Conservation (phyloP, 2,888 invertebrate genomes). For the Xestia xanthographa region DNA sequence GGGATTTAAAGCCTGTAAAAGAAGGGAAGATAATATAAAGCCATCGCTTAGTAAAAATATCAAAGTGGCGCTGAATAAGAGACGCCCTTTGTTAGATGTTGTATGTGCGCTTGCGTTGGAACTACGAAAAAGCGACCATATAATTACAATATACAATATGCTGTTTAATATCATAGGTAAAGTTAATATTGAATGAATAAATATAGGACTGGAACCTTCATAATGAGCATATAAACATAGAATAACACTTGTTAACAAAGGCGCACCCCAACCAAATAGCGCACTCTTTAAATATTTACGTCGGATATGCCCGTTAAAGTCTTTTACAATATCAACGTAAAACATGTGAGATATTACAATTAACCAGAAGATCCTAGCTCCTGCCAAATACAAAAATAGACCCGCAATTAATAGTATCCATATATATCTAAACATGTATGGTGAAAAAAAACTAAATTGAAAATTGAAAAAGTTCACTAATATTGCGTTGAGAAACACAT, state of each 20-base stretch:
- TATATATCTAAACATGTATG: neutral
- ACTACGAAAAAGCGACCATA: slow-evolving; percentile 2
- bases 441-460: neutral
- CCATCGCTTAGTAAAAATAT: neutral
- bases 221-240: neutral
- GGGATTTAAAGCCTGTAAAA: neutral
- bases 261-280: slow-evolving; percentile 1
- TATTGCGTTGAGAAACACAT: neutral
- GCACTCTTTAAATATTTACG: neutral
- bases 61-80: neutral
- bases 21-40: neutral
- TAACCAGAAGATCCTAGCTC: neutral
- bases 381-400: neutral
- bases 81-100: neutral
- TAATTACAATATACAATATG: neutral
- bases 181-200: neutral
- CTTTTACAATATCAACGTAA: neutral
- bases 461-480: neutral
- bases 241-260: neutral
- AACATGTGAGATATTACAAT: slow-evolving; percentile 9
- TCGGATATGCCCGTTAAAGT: neutral
- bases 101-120: slow-evolving; percentile 3
- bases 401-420: neutral
- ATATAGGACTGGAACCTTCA: rapidly evolving
- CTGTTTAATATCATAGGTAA: neutral